phyloP scores from a whole-genome alignment of 2,113 vertebrate species.

The Oenanthe melanoleuca region DNA sequence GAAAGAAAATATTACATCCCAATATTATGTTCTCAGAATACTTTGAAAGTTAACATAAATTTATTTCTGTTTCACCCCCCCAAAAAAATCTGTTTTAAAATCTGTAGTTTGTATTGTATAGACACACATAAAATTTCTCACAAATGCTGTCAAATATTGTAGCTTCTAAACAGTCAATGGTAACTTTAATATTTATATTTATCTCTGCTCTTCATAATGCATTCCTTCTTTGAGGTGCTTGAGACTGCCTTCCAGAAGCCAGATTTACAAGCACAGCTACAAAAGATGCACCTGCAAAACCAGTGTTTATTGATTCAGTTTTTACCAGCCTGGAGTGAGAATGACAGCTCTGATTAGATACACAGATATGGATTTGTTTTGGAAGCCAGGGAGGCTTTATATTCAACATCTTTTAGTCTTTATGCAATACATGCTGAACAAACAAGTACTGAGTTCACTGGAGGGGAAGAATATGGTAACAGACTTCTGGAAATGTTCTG shows the following conservation, averaged over 20 bases:
- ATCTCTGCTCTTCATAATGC: background rate
- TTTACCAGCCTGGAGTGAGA: background rate
- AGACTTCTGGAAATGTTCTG: background rate
- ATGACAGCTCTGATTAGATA: background rate
- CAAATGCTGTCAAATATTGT: background rate
- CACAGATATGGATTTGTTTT: background rate
- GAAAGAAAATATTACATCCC: background rate
- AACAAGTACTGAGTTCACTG: background rate
- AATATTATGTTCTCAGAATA: background rate
- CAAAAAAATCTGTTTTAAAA: background rate
- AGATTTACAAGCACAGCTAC: background rate
- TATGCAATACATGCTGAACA: background rate
- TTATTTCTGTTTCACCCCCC: background rate
- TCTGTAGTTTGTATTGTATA: background rate
- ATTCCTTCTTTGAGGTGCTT: background rate
- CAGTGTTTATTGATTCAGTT: background rate
- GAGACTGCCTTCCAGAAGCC: background rate
- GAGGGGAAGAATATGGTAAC: background rate
- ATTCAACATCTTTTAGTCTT: background rate
- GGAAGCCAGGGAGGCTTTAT: background rate
- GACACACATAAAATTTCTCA: background rate
- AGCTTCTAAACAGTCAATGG: background rate
- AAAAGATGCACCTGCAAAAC: background rate
- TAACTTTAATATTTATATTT: background rate
- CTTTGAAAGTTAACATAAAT: background rate